Evolutionary conservation across 2,113 vertebrate genomes (phyloP), one percentile per base, ranked within the genome.

Genomic region (Etia nguti): DNA sequence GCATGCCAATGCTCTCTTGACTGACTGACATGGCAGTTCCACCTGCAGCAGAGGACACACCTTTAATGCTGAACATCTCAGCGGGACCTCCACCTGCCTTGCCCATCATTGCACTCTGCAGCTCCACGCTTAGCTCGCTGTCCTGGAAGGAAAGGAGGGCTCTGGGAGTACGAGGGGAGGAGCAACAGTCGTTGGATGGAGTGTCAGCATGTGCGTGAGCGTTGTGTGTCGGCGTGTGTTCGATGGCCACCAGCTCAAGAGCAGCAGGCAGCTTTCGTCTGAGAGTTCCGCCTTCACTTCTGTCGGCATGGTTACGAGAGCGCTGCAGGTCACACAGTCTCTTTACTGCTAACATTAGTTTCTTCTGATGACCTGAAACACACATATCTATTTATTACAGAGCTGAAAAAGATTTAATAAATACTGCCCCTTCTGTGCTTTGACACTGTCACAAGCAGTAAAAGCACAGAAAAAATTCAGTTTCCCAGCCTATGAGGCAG

Each of bases 341-440:
- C 94, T 97, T 98, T 68, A 99, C 98, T 0, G 98, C 98, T 84
- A 99, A 88, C 97, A 99, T 98, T 4, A 99, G 96, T 95, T 99
- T 99, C 96, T 99, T 99, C 92, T 99, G 98, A 88, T 99, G 98
- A 13, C 98, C 98, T 99, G 93, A 57, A 83, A 85, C 46, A 86
- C 10, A 88, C 1, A 55, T 11, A 12, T 75, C 29, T 29, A 29
- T 18, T 50, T 48, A 31, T 31, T 77, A 7, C 70, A 20, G 3
- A 77, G 10, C 22, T 46, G 0, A 75, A 4, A 26, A 2, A 20
- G 2, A 75, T 75, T 75, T 29, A 8, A 65, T 36, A 38, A 26
- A 73, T 43, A 46, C 13, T 73, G 68, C 24, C 68, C 38, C 4
- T 11, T 75, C 41, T 29, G 24, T 65, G 34, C 31, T 36, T 62